Evolutionary conservation across 2,113 vertebrate genomes (phyloP).

Genomic region (Halichoerus grypus): DNA sequence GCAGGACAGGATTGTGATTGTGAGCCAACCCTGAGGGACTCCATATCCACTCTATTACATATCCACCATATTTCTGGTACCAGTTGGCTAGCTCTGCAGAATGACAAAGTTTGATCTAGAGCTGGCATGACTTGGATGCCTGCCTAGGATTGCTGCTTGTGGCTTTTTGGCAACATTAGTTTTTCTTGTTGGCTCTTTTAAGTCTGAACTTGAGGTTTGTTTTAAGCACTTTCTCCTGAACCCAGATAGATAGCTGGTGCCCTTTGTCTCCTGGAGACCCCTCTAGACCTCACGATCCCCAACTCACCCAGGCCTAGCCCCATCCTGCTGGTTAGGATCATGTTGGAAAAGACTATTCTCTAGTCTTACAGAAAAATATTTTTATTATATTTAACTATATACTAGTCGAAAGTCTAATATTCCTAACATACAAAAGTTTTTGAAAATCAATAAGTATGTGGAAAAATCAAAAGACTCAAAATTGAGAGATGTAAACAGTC

Average conservation of each 20-base stretch:
- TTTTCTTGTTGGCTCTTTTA: background rate
- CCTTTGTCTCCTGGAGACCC: background rate
- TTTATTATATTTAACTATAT: background rate
- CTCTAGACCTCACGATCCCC: background rate
- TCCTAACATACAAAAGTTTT: background rate
- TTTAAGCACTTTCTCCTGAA: background rate
- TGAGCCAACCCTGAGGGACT: background rate
- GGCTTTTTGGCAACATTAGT: background rate
- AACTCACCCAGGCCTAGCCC: background rate
- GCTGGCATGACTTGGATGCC: background rate
- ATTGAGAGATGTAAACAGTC: background rate
- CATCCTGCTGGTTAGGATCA: background rate
- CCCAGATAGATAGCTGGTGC: background rate
- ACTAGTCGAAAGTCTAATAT: constrained; percentile 17
- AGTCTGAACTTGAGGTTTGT: background rate
- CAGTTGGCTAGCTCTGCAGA: background rate
- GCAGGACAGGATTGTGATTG: background rate
- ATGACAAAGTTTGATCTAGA: background rate
- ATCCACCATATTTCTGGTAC: background rate
- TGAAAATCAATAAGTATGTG: background rate
- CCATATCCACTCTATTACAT: background rate
- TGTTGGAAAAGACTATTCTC: background rate
- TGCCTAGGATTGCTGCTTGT: background rate
- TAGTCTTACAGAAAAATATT: background rate
- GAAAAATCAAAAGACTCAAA: constrained; percentile 36